Evolutionary conservation across 1,140 invertebrate genomes (phyloP), one percentile per base, ranked within the genome.

Genomic region (Drosophila cardini): DNA sequence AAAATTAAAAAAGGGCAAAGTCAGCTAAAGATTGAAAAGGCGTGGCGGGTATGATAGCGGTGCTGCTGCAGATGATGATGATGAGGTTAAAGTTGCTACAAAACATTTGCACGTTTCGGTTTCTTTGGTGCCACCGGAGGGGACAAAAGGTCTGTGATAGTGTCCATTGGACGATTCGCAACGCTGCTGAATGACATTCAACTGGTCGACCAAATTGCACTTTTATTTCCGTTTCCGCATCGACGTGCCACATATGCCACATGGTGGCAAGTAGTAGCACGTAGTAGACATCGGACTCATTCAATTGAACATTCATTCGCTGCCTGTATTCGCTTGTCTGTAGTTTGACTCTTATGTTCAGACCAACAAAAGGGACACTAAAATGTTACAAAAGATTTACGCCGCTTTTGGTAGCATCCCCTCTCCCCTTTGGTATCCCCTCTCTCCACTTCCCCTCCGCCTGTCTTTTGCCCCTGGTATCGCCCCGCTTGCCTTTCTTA

Each of bases 321-420:
- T 34, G 30, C 10, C 18, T 15, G n/a, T 42, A 8, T 18, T 26
- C 50, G 9, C 11, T 38, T 53, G 32, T 53, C n/a, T 42, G n/a
- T 38, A 56, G 16, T 32, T 38, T 21, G 10, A n/a, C 15, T 43
- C 58, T 74, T 65, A 74, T 74, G 65, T 74, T 62, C 64, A 11
- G 34, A 9, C 58, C 64, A 76, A 80, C 46, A 53, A 84, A 80
- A 56, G 55, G 74, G 46, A 67, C 36, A 75, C 74, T 71, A 68
- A 85, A 81, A 68, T 43, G 78, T 87, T 87, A 87, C 75, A 87
- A 86, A 87, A 86, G 82, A 86, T 86, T 86, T 86, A 86, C 82
- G 57, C 83, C 71, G 50, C 72, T 76, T 71, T 71, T 45, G 46
- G 52, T 26, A 57, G 38, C 40, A 40, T 16, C 21, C 21, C 13